These are phyloP conservation scores for Poecilia wingei DNA, from an alignment of 2,797 vertebrate species.

Conservation along the genomic window DNA sequence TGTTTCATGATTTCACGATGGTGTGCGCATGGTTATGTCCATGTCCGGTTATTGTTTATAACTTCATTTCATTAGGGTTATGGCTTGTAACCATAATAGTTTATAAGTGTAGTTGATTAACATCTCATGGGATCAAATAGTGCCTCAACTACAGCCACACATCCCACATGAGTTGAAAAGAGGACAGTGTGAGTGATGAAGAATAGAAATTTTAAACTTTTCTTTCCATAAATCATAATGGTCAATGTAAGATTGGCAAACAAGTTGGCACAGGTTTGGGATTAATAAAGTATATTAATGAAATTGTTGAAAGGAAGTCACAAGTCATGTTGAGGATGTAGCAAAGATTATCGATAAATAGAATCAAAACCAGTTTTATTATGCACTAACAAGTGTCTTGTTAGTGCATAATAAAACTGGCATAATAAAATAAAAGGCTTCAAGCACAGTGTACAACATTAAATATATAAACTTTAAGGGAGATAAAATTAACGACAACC, in stretches of 20 bases:
- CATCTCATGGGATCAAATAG: neutral
- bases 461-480: neutral
- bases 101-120: neutral
- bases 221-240: neutral
- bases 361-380: too few relatives aligned
- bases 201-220: neutral
- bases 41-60: neutral
- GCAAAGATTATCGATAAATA: too few relatives aligned
- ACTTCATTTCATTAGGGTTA: neutral
- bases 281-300: neutral
- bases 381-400: too few relatives aligned
- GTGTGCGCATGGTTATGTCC: too few relatives aligned
- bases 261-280: neutral
- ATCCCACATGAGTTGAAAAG: neutral
- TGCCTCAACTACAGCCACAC: neutral
- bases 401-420: too few relatives aligned
- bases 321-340: neutral
- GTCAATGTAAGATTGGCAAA: neutral
- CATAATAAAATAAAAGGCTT: neutral
- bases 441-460: neutral
- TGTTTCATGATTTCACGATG: neutral
- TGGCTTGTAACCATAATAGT: neutral
- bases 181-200: neutral
- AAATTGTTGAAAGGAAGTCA: neutral
- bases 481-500: neutral